Conservation (phyloP, 2,797 vertebrate genomes). For the Enteromius treurensis region DNA sequence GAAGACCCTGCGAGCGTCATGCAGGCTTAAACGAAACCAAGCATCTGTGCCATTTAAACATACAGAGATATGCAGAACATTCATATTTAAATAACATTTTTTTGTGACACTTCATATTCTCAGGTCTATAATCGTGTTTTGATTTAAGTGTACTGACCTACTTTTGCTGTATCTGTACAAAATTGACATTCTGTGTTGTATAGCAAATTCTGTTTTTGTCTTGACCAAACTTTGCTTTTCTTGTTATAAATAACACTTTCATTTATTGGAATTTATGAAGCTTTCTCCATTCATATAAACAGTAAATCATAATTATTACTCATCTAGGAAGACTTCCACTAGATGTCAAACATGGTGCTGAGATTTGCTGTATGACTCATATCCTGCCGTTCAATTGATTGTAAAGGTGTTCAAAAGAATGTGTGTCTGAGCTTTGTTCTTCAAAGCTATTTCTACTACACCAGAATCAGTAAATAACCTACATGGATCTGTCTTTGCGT, state of each 20-base stretch:
- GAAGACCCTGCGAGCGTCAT: background rate
- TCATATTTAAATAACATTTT: too few relatives aligned
- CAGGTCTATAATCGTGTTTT: too few relatives aligned
- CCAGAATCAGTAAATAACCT: background rate
- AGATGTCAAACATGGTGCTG: conserved; percentile 1
- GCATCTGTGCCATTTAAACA: too few relatives aligned
- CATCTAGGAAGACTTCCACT: background rate
- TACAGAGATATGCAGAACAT: background rate
- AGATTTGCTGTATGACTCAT: conserved; percentile 9
- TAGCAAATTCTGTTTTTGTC: too few relatives aligned
- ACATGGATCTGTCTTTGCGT: background rate
- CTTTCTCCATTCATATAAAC: background rate
- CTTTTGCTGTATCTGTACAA: too few relatives aligned
- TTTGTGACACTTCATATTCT: too few relatives aligned
- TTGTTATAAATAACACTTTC: background rate
- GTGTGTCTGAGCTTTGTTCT: background rate
- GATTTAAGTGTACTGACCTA: too few relatives aligned
- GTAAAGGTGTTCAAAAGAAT: background rate
- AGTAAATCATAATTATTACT: background rate
- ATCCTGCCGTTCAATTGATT: background rate
- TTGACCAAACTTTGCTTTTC: background rate
- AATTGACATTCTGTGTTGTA: too few relatives aligned
- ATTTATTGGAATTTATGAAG: background rate
- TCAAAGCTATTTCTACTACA: background rate
- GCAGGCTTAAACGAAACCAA: too few relatives aligned